Conservation (phyloP, 2,113 vertebrate species). For the Cephalopterus ornatus region DNA sequence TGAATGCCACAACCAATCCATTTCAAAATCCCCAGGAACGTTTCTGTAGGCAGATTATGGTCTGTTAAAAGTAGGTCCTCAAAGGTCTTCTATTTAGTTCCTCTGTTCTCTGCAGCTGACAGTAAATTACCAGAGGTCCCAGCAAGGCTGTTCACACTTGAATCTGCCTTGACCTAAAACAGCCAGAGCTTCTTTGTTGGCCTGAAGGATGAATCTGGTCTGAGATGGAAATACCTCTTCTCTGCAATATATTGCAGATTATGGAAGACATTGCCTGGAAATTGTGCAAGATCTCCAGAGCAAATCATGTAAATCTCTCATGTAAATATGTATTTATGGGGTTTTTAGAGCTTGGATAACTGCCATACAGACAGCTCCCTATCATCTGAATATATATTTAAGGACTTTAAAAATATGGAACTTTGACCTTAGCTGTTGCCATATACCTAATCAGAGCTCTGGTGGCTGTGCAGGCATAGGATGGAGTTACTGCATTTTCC, state of each 20-base stretch:
- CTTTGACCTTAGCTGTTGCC: neutral
- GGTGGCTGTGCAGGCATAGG: neutral
- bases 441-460: neutral
- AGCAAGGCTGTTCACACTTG: neutral
- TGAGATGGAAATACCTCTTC: neutral
- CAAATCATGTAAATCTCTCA: neutral
- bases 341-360: neutral
- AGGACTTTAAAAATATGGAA: neutral
- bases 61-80: neutral
- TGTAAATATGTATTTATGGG: neutral
- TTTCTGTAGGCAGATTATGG: neutral
- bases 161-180: neutral
- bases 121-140: neutral
- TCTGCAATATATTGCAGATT: neutral
- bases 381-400: neutral
- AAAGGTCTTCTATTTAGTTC: neutral
- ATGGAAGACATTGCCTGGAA: neutral
- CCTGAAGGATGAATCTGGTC: neutral
- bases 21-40: neutral
- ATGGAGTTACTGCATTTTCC: neutral
- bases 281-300: neutral
- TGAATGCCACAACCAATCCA: neutral
- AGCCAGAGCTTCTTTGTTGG: neutral
- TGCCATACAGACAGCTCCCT: neutral
- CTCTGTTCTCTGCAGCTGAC: neutral